phyloP scores from a whole-genome alignment of 2,888 invertebrate genomes.

The Scaptomyza flava region DNA sequence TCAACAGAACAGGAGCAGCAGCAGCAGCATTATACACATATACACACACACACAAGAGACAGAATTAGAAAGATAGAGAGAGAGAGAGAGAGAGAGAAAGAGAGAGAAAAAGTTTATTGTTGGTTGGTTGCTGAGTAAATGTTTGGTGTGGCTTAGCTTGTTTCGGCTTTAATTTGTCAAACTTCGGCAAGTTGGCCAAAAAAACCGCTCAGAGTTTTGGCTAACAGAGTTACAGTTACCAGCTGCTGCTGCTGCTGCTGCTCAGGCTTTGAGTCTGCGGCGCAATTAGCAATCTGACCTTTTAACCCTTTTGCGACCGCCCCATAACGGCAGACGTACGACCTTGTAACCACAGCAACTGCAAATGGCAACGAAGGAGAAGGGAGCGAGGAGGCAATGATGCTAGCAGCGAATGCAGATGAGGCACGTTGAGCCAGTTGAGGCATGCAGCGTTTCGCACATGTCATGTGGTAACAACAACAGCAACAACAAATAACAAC shows the following conservation, averaged over 20 bases:
- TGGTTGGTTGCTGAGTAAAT: conserved; percentile 24
- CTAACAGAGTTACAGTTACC: conserved; percentile 5
- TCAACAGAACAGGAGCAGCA: conserved; percentile 10
- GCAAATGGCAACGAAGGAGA: conserved; percentile 5
- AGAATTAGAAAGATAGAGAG: neutral
- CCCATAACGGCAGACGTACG: conserved; percentile 48
- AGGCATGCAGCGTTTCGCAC: conserved; percentile 7
- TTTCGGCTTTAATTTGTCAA: conserved; percentile 64
- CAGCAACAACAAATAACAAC: conserved; percentile 5
- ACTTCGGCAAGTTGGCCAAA: conserved; percentile 39
- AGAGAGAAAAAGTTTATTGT: conserved; percentile 9
- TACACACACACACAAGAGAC: neutral
- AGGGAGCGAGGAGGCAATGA: neutral
- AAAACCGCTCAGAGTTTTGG: neutral
- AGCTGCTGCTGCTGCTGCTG: neutral
- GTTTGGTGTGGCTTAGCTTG: conserved; percentile 56
- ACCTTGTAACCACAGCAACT: conserved; percentile 75
- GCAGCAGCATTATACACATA: neutral
- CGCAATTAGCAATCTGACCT: conserved; percentile 75
- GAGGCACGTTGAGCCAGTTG: neutral
- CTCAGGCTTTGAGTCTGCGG: conserved; percentile 18
- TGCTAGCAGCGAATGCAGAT: conserved; percentile 4
- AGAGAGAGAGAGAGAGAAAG: conserved; percentile 4
- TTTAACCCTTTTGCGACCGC: conserved; percentile 66
- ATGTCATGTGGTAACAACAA: conserved; percentile 26